These are phyloP conservation scores for Squalus acanthias DNA, from an alignment of 2,797 vertebrate genomes.

Conservation along the genomic window DNA sequence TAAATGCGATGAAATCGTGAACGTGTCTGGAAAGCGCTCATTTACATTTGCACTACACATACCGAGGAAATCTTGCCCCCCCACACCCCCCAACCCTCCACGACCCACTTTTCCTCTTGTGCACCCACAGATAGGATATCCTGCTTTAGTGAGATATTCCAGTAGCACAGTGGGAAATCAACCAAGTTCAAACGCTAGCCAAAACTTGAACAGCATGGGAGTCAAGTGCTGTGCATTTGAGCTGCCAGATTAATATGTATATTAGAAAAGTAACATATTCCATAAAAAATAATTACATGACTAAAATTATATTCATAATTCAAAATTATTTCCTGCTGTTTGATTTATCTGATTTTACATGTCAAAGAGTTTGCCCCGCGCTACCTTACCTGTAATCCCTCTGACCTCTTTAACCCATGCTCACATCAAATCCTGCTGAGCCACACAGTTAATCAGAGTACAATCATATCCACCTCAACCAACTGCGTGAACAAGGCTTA, in stretches of 20 bases:
- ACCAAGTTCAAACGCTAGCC: background rate
- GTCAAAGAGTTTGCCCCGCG: background rate
- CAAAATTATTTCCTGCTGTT: background rate
- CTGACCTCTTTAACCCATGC: background rate
- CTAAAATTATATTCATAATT: too few relatives aligned
- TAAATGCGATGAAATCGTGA: background rate
- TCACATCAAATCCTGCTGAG: background rate
- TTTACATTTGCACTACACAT: background rate
- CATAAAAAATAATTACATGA: background rate
- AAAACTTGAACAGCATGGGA: background rate
- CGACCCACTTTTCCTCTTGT: background rate
- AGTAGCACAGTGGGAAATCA: background rate
- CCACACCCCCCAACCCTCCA: too few relatives aligned
- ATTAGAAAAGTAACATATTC: background rate
- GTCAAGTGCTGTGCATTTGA: background rate
- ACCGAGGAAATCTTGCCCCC: too few relatives aligned
- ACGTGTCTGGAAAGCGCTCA: background rate
- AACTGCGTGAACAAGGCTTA: background rate
- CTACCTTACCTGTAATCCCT: background rate
- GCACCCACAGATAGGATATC: background rate
- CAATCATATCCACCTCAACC: too few relatives aligned
- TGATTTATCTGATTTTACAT: background rate
- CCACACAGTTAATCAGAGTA: background rate
- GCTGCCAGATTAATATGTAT: background rate
- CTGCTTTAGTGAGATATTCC: background rate